Base-by-base conservation (phyloP, 2,888 invertebrate genomes). In the Oeneis ivallda region DNA sequence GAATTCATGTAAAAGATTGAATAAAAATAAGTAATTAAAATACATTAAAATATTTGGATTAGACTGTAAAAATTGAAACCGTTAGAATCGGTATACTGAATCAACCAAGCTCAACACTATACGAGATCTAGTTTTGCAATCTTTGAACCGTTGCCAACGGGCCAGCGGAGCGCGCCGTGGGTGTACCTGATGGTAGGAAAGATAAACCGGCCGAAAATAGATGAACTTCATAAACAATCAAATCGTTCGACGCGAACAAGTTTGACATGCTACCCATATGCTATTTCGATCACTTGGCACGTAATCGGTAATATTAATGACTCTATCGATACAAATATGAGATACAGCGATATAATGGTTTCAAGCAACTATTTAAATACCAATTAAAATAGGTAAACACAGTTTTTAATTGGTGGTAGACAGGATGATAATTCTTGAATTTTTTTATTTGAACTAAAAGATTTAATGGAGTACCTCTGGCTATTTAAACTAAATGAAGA, bases 161-260 rank as follows among this genome's bases (percentile, higher is more conserved):
- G 70, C 71, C 71, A 70, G 78, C 39, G 54, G 74, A 67, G 70
- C 72, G 71, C 76, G 54, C 73, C 79, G 90, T 89, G 86, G 89
- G 91, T 84, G 90, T 84, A 80, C 82, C 75, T 79, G 79, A 87
- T 85, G 88, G 89, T 80, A 77, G 81, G 89, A 85, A 85, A 92
- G 90, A 90, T 89, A 89, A 87, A 84, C 84, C 86, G 83, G 78
- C 87, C 81, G 79, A 83, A 92, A 89, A 92, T 91, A 92, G 82
- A 72, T 74, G 71, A 77, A 74, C 79, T 82, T 84, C 86, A 82
- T 89, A 91, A 92, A 92, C 91, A 91, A 91, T 89, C 82, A 80
- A 54, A 69, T 64, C 56, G 60, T 67, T 63, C 65, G 50, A 64
- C 63, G 50, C 47, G 62, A 57, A 54, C 52, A 45, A 41, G 64